Evolutionary conservation across 2,113 vertebrate genomes (phyloP).

Genomic region (Tragelaphus buxtoni): DNA sequence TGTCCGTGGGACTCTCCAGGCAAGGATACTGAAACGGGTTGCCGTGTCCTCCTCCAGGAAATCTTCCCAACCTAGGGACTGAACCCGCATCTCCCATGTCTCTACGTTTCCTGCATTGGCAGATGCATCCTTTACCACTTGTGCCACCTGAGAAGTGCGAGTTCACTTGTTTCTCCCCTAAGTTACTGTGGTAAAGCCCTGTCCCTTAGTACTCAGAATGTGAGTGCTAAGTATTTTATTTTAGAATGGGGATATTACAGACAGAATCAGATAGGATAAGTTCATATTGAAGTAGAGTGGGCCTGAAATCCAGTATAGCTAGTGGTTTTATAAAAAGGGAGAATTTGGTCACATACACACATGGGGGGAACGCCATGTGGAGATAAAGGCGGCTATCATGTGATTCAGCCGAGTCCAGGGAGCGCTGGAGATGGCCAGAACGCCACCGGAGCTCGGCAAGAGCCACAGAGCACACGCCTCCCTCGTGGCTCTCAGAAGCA

Average conservation of each 20-base stretch:
- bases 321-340: background rate
- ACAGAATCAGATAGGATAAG: background rate
- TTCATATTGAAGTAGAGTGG: background rate
- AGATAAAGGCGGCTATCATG: background rate
- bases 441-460: background rate
- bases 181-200: background rate
- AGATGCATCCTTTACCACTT: accelerated
- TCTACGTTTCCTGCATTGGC: background rate
- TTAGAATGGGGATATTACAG: background rate
- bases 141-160: background rate
- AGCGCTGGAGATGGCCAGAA: background rate
- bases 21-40: background rate
- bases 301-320: background rate
- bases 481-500: background rate
- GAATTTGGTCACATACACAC: background rate
- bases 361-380: background rate
- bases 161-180: background rate
- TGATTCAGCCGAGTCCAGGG: background rate
- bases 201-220: background rate
- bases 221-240: background rate
- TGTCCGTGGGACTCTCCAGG: background rate
- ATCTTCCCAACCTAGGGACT: background rate
- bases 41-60: background rate
- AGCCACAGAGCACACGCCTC: background rate
- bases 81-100: background rate